Percentiles rank a stretch among this genome's conserved stretches.
phyloP scores from a whole-genome alignment of 2,888 invertebrate species.

The Tetramorium bicarinatum region DNA sequence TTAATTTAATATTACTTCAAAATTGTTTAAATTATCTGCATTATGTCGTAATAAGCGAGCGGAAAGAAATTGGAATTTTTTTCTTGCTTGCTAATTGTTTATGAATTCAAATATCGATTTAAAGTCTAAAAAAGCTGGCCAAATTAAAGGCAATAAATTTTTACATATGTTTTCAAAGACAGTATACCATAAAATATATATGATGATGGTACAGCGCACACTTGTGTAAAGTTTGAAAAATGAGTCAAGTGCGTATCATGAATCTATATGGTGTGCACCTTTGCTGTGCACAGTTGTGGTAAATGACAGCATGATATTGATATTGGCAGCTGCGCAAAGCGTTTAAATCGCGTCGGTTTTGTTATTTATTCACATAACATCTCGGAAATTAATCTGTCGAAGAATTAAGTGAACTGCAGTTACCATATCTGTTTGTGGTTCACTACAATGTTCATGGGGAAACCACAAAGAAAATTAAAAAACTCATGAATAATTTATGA shows the following conservation, averaged over 20 bases:
- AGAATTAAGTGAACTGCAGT: background rate
- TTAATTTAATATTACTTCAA: background rate
- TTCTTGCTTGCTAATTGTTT: background rate
- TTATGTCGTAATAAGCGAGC: background rate
- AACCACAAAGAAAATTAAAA: background rate
- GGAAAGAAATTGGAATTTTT: background rate
- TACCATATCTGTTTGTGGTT: background rate
- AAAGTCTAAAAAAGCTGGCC: background rate
- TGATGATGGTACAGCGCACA: background rate
- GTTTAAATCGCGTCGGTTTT: constrained; percentile 6
- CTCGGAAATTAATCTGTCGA: constrained; percentile 2
- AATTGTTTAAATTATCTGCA: constrained; percentile 3
- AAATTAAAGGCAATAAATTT: constrained; percentile 34
- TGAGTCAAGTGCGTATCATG: constrained; percentile 29
- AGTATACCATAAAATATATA: background rate
- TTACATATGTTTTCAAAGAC: background rate
- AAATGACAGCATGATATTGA: constrained; percentile 40
- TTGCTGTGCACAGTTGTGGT: constrained; percentile 36
- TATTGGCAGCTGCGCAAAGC: constrained; percentile 31
- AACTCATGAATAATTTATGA: constrained; percentile 7
- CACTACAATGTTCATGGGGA: background rate
- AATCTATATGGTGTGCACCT: constrained; percentile 12
- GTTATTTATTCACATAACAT: constrained; percentile 16
- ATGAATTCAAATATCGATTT: background rate
- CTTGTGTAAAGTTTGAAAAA: constrained; percentile 52